These are phyloP conservation scores for Autographa gamma DNA, from an alignment of 2,888 invertebrate species.

Conservation along the genomic window DNA sequence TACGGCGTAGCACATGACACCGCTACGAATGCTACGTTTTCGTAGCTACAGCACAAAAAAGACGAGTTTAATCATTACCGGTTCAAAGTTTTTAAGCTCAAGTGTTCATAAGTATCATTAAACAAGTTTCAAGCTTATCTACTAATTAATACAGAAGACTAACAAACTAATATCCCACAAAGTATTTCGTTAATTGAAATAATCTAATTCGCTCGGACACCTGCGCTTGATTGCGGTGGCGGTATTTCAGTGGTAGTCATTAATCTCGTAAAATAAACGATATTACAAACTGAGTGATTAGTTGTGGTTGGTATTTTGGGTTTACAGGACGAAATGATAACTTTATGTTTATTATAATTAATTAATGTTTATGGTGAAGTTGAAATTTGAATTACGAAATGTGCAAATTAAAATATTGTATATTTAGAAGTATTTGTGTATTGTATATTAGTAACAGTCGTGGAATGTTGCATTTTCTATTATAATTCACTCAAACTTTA, in stretches of 20 bases:
- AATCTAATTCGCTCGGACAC: slow-evolving; percentile 35
- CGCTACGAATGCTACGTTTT: background rate
- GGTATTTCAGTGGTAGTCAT: slow-evolving; percentile 24
- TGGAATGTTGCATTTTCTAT: too few species aligned
- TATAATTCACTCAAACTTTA: too few species aligned
- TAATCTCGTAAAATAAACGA: slow-evolving; percentile 12
- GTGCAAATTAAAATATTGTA: too few species aligned
- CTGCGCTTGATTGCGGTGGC: slow-evolving; percentile 22
- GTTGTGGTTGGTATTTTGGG: background rate
- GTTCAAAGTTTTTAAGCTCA: background rate
- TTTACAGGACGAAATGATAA: background rate
- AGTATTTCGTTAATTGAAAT: slow-evolving; percentile 37
- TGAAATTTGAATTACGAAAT: too few species aligned
- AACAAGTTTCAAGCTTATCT: background rate
- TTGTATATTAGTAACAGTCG: too few species aligned
- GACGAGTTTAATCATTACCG: background rate
- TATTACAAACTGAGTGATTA: slow-evolving; percentile 2
- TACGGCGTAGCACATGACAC: background rate
- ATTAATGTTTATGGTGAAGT: too few species aligned
- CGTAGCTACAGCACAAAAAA: background rate
- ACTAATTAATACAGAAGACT: slow-evolving; percentile 27
- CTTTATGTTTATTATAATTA: too few species aligned
- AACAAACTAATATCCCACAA: slow-evolving; percentile 25
- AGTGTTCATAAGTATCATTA: background rate
- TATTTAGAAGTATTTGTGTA: too few species aligned